phyloP scores from a whole-genome alignment of 1,140 invertebrate species.

The Ceratoteleas bidentatus region DNA sequence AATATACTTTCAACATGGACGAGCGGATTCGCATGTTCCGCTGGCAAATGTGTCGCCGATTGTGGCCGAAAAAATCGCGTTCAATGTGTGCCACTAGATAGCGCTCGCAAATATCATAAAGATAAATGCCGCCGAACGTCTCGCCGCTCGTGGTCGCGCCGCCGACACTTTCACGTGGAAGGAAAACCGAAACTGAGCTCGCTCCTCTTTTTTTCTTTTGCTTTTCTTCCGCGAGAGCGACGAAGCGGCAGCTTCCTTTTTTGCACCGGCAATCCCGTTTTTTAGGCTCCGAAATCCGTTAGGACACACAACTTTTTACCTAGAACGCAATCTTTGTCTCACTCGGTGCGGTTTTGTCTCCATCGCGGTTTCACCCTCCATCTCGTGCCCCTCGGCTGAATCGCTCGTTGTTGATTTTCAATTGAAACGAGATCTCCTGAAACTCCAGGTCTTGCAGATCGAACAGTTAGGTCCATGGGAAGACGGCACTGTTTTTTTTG shows the following conservation, averaged over 20 bases:
- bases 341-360: conserved; percentile 28
- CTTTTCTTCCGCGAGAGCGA: conserved; percentile 1
- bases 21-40: no score
- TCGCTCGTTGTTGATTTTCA: conserved; percentile 77
- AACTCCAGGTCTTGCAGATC: no score
- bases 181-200: conserved; percentile 70
- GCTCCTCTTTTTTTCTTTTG: conserved; percentile 34
- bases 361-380: conserved; percentile 63
- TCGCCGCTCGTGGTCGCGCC: conserved; percentile 59
- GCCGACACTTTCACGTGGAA: conserved; percentile 53
- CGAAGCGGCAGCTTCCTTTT: conserved; percentile 51
- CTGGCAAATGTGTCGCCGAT: conserved; percentile 8
- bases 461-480: no score
- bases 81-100: conserved; percentile 74
- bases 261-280: conserved; percentile 62
- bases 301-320: conserved; percentile 73
- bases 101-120: conserved; percentile 81
- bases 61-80: conserved; percentile 18
- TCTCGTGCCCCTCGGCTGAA: conserved; percentile 28
- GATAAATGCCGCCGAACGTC: conserved; percentile 69
- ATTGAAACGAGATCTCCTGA: conserved; percentile 82
- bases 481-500: no score
- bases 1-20: no score
- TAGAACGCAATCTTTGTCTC: conserved; percentile 73
- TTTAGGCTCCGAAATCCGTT: conserved; percentile 75